phyloP scores from a whole-genome alignment of 2,888 invertebrate genomes.

The Antitype chi region DNA sequence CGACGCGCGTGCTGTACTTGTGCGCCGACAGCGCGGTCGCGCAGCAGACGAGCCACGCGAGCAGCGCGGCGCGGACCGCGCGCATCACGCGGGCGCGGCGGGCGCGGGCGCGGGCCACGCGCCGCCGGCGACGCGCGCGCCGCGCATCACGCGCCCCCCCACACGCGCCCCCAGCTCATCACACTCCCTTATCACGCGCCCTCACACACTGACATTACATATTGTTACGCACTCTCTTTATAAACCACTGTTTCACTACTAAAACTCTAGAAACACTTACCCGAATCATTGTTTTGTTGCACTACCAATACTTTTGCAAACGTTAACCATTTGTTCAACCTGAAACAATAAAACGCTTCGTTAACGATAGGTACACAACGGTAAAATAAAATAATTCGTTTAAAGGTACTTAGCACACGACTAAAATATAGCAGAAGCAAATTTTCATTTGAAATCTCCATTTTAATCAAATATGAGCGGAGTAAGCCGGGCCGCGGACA shows the following conservation, averaged over 20 bases:
- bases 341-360: conserved; percentile 74
- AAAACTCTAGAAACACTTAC: conserved; percentile 73
- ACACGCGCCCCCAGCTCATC: conserved; percentile 79
- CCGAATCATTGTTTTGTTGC: conserved; percentile 82
- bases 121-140: conserved; percentile 79
- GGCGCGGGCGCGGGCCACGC: conserved; percentile 79
- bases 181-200: conserved; percentile 80
- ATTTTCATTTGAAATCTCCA: conserved; percentile 69
- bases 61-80: conserved; percentile 89
- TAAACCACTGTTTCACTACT: conserved; percentile 50
- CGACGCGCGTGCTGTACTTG: conserved; percentile 95
- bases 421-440: conserved; percentile 53
- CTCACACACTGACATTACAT: conserved; percentile 80
- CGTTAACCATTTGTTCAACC: conserved; percentile 79
- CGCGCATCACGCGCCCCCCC: conserved; percentile 81
- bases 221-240: conserved; percentile 50
- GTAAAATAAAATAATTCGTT: conserved; percentile 55
- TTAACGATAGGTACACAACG: conserved; percentile 32
- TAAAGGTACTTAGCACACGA: conserved; percentile 51
- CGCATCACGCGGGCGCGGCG: conserved; percentile 88
- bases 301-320: conserved; percentile 64
- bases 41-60: conserved; percentile 90
- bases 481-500: conserved; percentile 73
- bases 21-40: conserved; percentile 91
- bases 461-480: conserved; percentile 76